Base-by-base conservation (phyloP, 2,888 invertebrate genomes). In the Pheosia tremula region DNA sequence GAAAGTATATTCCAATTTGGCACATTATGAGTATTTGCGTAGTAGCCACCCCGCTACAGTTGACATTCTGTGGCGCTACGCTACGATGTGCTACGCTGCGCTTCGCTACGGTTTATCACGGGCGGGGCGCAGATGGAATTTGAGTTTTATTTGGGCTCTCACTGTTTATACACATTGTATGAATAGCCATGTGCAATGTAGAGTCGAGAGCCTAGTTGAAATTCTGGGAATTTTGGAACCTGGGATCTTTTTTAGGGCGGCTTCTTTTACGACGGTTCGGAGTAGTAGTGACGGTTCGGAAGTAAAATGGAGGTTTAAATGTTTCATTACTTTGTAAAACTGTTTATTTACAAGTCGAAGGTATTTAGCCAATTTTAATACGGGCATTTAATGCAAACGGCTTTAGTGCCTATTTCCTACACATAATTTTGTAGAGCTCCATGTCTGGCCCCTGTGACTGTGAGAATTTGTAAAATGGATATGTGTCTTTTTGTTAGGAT, bases 71-170 rank as follows among this genome's bases (percentile, higher is more conserved):
- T 6, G n/a, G 47, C 47, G 5, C 47, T 47, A 47, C 47, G 47
- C n/a, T 47, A 47, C n/a, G 47, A 4, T n/a, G 8, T 47, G 47
- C n/a, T 47, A 47, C 37, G 60, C 13, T 24, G n/a, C 36, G 57
- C 63, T 47, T 7, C 47, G 57, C 60, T 57, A 36, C 62, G 61
- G 63, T 61, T 63, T 63, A 63, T 77, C 74, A 74, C 77, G 78
- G 69, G 47, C 55, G 60, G 38, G 62, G 69, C 78, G 74, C 73
- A 67, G 59, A 55, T 60, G 58, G 68, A 69, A 76, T 77, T 69
- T 55, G 60, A 58, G 66, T 50, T 67, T 64, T 67, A 59, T 59
- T 60, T 55, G 57, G 60, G 60, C 4, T 47, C 41, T 47, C 47
- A 37, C n/a, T 60, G 64, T 67, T 69, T 71, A 41, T 43, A 43